These are phyloP conservation scores for Cerastoderma edule DNA, from an alignment of 2,888 invertebrate genomes.

Conservation along the genomic window DNA sequence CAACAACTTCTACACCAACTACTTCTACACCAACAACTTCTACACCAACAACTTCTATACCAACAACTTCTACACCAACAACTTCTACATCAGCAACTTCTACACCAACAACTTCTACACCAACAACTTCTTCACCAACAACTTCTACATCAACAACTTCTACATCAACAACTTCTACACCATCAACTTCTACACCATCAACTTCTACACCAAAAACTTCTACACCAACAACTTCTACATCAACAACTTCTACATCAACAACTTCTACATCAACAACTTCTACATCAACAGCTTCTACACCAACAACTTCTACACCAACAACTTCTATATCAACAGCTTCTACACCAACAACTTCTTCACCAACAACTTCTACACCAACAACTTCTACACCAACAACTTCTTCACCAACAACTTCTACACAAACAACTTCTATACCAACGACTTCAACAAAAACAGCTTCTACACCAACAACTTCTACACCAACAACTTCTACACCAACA, in stretches of 20 bases:
- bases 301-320: neutral
- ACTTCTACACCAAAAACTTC: neutral
- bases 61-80: neutral
- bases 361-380: constrained; percentile 1
- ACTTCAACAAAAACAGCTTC: constrained; percentile 9
- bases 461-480: constrained; percentile 8
- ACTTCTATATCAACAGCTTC: constrained; percentile 6
- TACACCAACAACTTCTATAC: neutral
- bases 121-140: neutral
- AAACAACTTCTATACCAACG: constrained; percentile 3
- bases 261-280: constrained; percentile 5
- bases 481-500: constrained; percentile 10
- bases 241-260: neutral
- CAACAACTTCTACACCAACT: neutral
- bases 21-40: neutral
- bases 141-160: neutral
- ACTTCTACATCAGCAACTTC: neutral
- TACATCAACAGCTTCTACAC: constrained; percentile 2
- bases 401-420: constrained; percentile 12
- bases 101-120: neutral
- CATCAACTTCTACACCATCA: neutral
- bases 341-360: constrained; percentile 14
- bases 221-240: constrained; percentile 11
- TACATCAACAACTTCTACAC: neutral
- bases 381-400: constrained; percentile 6